Conservation (phyloP, 2,113 vertebrate species). For the Mohoua ochrocephala region DNA sequence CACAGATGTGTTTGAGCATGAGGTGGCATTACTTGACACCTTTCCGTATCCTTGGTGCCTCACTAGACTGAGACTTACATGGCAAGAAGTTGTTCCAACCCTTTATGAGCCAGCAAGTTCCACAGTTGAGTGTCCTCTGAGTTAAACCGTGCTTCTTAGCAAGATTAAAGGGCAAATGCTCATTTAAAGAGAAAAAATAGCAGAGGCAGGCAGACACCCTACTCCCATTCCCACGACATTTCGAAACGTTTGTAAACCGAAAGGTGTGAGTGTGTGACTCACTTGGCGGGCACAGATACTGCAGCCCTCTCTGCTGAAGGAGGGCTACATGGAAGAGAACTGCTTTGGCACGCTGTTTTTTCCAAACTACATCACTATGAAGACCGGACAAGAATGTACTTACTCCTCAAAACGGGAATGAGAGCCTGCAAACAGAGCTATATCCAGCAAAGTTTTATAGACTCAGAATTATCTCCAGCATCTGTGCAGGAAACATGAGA, state of each 20-base stretch:
- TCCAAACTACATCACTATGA: background rate
- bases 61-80: background rate
- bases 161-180: background rate
- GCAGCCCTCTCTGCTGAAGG: background rate
- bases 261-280: background rate
- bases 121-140: background rate
- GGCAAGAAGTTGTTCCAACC: background rate
- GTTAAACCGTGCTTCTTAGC: background rate
- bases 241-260: background rate
- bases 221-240: background rate
- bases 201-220: background rate
- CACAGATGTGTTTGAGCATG: background rate
- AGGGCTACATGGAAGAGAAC: background rate
- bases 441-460: constrained; percentile 41
- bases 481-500: constrained; percentile 54
- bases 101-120: background rate
- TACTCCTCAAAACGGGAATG: background rate
- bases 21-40: background rate
- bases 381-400: constrained; percentile 32
- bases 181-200: background rate
- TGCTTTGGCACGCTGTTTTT: background rate
- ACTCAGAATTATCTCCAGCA: constrained; percentile 39
- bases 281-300: background rate
- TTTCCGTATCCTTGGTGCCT: background rate
- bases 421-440: constrained; percentile 13